Evolutionary conservation across 2,888 invertebrate genomes (phyloP).

Genomic region (Cataglyphis altisquamis): DNA sequence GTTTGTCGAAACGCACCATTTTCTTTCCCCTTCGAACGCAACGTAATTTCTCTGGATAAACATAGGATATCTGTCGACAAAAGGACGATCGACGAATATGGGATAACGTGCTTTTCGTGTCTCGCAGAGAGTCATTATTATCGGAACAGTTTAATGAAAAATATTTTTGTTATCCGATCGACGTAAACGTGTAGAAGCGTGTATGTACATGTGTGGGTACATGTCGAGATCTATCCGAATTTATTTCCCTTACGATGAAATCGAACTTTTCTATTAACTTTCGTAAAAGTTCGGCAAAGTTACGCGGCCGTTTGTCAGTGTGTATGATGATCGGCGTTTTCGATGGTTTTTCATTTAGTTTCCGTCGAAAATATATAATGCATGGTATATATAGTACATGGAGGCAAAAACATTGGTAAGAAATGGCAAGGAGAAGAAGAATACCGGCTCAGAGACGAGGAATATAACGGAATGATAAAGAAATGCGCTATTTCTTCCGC

Average conservation of each 20-base stretch:
- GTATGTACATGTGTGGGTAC: too few species aligned
- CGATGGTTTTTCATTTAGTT: slow-evolving; percentile 18
- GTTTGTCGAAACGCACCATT: not conserved
- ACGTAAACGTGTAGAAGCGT: not conserved
- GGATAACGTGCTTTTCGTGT: not conserved
- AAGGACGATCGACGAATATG: slow-evolving; percentile 16
- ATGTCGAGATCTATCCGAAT: not conserved
- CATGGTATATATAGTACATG: not conserved
- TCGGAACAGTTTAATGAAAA: slow-evolving; percentile 23
- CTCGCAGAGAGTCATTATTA: not conserved
- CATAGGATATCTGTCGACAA: slow-evolving; percentile 13
- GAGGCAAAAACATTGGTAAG: slow-evolving; percentile 26
- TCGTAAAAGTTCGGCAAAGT: not conserved
- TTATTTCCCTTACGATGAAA: not conserved
- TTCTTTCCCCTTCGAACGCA: not conserved
- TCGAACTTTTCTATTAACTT: slow-evolving; percentile 19
- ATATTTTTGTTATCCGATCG: not conserved
- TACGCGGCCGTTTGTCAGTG: not conserved
- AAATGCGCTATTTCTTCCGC: slow-evolving; percentile 38
- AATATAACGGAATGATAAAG: slow-evolving; percentile 33
- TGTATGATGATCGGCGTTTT: slow-evolving; percentile 9
- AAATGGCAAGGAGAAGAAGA: slow-evolving; percentile 15
- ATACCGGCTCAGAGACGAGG: not conserved
- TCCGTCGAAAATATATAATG: not conserved
- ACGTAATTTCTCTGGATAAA: slow-evolving; percentile 36